phyloP scores from a whole-genome alignment of 30 jellyfish, hydroid and myxozoan species.

The Sanderia malayensis region DNA sequence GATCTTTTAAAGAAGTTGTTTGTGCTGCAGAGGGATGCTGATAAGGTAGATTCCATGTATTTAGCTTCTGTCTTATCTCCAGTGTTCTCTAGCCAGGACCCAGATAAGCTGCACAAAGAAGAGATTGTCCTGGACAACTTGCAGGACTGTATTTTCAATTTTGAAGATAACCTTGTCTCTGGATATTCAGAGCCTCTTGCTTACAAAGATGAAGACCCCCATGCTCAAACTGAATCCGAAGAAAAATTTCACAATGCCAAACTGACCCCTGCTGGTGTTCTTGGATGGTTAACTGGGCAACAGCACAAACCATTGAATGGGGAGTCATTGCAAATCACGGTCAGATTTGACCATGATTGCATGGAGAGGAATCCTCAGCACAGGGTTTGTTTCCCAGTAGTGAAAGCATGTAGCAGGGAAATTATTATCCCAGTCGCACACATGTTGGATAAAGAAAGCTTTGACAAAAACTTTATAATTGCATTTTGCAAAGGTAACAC shows the following conservation, averaged over 20 bases:
- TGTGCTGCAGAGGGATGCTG: not conserved
- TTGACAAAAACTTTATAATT: constrained; percentile 7
- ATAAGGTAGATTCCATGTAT: not conserved
- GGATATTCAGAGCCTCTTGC: too few species aligned
- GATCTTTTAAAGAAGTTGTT: not conserved
- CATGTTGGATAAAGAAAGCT: constrained; percentile 1
- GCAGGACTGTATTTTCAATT: too few species aligned
- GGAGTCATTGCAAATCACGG: constrained; percentile 2
- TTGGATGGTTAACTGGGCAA: too few species aligned
- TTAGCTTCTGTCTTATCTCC: not conserved
- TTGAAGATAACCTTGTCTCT: too few species aligned
- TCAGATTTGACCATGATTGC: constrained; percentile 47
- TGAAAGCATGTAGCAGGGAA: constrained; percentile 16
- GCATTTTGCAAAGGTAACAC: constrained; percentile 10
- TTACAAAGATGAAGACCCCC: too few species aligned
- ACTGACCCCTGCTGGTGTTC: too few species aligned
- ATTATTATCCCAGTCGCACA: constrained; percentile 18
- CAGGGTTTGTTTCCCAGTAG: constrained; percentile 26
- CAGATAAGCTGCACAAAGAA: not conserved
- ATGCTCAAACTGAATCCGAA: too few species aligned
- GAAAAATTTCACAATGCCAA: too few species aligned
- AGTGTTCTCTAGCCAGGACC: not conserved
- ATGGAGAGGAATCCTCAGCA: constrained; percentile 32
- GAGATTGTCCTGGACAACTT: not conserved
- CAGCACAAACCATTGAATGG: too few species aligned